Evolutionary conservation across 2,113 vertebrate species (phyloP).

Genomic region (Pipra filicauda): DNA sequence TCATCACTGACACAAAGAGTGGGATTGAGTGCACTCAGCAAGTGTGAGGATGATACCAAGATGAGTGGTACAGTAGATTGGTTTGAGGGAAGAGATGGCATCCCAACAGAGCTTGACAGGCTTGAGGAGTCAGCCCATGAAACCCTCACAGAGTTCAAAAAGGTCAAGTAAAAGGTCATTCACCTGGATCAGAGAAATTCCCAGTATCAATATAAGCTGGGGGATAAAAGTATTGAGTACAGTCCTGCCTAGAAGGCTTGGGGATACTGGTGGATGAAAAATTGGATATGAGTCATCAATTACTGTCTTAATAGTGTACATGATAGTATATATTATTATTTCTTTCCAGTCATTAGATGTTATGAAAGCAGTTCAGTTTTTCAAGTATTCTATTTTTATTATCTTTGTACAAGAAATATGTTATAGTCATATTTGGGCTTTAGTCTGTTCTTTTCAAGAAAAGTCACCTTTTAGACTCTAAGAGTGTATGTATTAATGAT

Average conservation of each 20-base stretch:
- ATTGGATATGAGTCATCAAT: rapidly evolving
- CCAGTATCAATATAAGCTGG: not conserved
- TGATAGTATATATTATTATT: not conserved
- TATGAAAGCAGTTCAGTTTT: not conserved
- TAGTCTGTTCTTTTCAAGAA: not conserved
- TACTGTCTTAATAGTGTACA: not conserved
- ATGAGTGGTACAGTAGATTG: not conserved
- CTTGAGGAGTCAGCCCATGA: not conserved
- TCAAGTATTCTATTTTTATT: not conserved
- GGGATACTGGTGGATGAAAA: not conserved
- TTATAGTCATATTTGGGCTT: not conserved
- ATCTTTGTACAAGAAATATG: not conserved
- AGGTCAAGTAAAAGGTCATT: not conserved
- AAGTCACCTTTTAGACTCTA: not conserved
- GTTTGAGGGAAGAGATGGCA: not conserved
- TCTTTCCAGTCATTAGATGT: not conserved
- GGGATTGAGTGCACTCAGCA: not conserved
- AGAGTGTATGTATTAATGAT: not conserved
- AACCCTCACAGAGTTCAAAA: not conserved
- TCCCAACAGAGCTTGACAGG: not conserved
- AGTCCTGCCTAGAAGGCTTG: not conserved
- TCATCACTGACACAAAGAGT: not conserved
- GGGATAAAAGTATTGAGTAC: not conserved
- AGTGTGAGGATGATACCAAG: not conserved
- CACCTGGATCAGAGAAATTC: rapidly evolving